phyloP scores from a whole-genome alignment of 2,797 vertebrate species.

The Enteromius trimaculatus region DNA sequence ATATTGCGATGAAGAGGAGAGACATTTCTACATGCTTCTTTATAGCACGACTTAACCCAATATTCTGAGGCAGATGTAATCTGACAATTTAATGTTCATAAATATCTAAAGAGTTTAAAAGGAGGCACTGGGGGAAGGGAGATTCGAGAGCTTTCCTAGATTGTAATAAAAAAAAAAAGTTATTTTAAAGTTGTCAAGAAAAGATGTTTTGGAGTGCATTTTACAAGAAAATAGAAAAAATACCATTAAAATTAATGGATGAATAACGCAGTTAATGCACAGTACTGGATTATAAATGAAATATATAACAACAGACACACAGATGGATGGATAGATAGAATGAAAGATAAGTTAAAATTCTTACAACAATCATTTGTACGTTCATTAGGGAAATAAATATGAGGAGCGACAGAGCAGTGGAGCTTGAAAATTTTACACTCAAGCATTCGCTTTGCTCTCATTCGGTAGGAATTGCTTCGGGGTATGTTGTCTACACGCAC shows the following conservation, averaged over 20 bases:
- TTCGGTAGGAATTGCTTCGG: slow-evolving; percentile 25
- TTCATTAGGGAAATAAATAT: slow-evolving; percentile 19
- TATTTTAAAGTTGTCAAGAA: too few species aligned
- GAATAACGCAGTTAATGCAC: not conserved
- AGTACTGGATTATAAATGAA: not conserved
- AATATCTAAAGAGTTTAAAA: not conserved
- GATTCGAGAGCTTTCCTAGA: not conserved
- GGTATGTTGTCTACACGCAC: slow-evolving; percentile 12
- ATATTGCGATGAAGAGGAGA: not conserved
- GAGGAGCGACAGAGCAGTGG: not conserved
- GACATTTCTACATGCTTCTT: not conserved
- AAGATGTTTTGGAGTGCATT: too few species aligned
- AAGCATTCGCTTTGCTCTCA: slow-evolving; percentile 16
- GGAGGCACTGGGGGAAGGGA: not conserved
- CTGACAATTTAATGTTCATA: not conserved
- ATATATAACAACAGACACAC: not conserved
- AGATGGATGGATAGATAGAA: not conserved
- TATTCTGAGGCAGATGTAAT: not conserved
- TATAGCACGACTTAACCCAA: not conserved
- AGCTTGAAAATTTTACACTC: not conserved
- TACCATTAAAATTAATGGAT: not conserved
- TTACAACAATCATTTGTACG: slow-evolving; percentile 8
- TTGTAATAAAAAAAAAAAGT: not conserved
- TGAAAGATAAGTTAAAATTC: not conserved
- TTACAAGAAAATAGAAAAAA: too few species aligned